Evolutionary conservation across 2,888 invertebrate genomes (phyloP), one percentile per base, ranked within the genome.

Genomic region (Lampropteryx suffumata): DNA sequence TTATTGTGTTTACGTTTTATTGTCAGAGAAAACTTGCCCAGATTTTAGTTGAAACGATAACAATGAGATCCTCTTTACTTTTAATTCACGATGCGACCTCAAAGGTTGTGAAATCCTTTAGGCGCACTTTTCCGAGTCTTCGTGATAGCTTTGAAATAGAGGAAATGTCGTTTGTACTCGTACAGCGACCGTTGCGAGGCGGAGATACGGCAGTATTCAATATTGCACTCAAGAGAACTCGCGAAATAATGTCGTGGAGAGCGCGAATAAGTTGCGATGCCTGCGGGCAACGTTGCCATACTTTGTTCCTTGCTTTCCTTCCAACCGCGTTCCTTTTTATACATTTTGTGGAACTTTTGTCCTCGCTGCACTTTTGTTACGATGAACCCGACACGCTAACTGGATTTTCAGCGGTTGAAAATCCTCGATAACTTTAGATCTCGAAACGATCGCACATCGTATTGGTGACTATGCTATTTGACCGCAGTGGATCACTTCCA

Each of bases 401-500:
- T 58, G 57, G 55, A 66, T 64, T 57, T 55, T 39, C 55, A 52
- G 42, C 48, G 53, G 52, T 63, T 61, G 60, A 57, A 62, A 63
- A 60, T 59, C 50, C 45, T 36, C 50, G 41, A 51, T 59, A 54
- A 50, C 56, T 52, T 48, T 40, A 32, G 55, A 36, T 56, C 60
- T 59, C 45, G 13, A 45, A 47, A 41, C 32, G 54, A 45, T 39
- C 29, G 47, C 50, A 37, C 47, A 40, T 39, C 30, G 36, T 27
- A 21, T 34, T n/a, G 5, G 33, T n/a, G 21, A 43, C n/a, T 11
- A 44, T 43, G 34, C 45, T 30, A 24, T 39, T 42, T 11, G 29
- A 51, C 39, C 40, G 52, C 61, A 57, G 48, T 49, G 54, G 42
- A 49, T 49, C 26, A 35, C 12, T 37, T 53, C 46, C 43, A 55